These are phyloP conservation scores for Ommatoiulus sabulosus DNA, from an alignment of 2,888 invertebrate species.

Conservation along the genomic window DNA sequence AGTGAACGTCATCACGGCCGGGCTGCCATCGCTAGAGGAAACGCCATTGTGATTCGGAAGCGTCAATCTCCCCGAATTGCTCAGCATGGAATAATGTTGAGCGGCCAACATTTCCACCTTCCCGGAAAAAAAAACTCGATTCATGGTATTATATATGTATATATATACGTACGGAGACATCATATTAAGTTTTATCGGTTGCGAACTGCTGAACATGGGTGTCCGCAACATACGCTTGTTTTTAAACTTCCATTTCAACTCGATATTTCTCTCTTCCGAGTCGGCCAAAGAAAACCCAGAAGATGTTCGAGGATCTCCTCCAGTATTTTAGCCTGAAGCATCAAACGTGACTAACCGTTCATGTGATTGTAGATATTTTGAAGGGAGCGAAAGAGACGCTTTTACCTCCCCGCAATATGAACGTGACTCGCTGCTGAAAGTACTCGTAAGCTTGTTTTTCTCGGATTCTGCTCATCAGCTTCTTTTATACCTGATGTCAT, in stretches of 20 bases:
- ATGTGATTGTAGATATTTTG: not conserved
- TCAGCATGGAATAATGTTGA: not conserved
- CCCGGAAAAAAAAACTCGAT: not conserved
- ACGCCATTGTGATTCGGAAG: slow-evolving; percentile 37
- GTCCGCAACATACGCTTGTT: not conserved
- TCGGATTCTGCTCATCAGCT: not conserved
- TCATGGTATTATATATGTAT: not conserved
- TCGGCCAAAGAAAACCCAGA: not conserved
- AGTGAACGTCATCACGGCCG: slow-evolving; percentile 55
- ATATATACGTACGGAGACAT: not conserved
- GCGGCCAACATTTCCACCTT: not conserved
- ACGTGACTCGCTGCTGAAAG: not conserved
- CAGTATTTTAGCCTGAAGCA: not conserved
- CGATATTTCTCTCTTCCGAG: slow-evolving; percentile 45
- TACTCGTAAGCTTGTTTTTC: not conserved
- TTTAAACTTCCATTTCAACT: slow-evolving; percentile 24
- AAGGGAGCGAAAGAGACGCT: not conserved
- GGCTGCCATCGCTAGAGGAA: slow-evolving; percentile 54
- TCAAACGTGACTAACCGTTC: not conserved
- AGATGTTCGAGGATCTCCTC: not conserved
- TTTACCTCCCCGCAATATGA: not conserved
- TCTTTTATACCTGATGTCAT: not conserved
- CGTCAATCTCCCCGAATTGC: not conserved
- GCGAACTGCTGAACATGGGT: not conserved
- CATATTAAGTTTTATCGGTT: not conserved